These are phyloP conservation scores for Drosophila asahinai DNA, from an alignment of 1,140 invertebrate species.

Conservation along the genomic window DNA sequence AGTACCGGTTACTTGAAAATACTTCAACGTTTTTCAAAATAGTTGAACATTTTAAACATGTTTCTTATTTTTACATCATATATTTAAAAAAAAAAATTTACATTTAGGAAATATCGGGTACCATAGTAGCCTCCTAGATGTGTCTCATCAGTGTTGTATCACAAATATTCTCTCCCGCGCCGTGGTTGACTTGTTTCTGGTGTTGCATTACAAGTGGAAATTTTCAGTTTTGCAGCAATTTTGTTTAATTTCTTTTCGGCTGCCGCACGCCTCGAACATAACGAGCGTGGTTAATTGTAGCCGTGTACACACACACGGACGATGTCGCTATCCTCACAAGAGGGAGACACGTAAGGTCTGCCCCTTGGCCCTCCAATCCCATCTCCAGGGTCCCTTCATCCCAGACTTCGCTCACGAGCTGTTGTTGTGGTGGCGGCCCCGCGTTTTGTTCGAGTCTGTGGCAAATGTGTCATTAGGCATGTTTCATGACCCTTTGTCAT, in stretches of 20 bases:
- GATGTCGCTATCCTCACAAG: slow-evolving; percentile 52
- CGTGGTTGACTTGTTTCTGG: not conserved
- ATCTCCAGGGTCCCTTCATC: not conserved
- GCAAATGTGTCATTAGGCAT: slow-evolving; percentile 84
- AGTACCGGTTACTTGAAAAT: no score
- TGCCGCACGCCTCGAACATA: slow-evolving; percentile 71
- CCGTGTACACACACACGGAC: slow-evolving; percentile 45
- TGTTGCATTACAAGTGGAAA: slow-evolving; percentile 77
- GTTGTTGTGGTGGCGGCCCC: slow-evolving; percentile 35
- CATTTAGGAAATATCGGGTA: no score
- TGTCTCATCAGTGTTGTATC: no score
- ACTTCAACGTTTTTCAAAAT: no score
- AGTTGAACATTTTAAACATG: no score
- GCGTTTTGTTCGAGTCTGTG: slow-evolving; percentile 78
- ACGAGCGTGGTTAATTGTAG: slow-evolving; percentile 78
- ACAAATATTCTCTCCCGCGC: no score
- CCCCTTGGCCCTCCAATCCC: slow-evolving; percentile 17
- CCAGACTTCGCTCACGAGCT: not conserved
- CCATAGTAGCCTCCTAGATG: no score
- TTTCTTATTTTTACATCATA: no score
- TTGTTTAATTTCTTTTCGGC: slow-evolving; percentile 71
- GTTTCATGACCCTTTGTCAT: slow-evolving; percentile 83
- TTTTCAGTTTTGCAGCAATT: slow-evolving; percentile 76
- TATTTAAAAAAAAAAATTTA: no score
- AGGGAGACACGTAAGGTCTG: slow-evolving; percentile 24